Conservation (phyloP, 2,797 vertebrate genomes). For the Monodelphis domestica region DNA sequence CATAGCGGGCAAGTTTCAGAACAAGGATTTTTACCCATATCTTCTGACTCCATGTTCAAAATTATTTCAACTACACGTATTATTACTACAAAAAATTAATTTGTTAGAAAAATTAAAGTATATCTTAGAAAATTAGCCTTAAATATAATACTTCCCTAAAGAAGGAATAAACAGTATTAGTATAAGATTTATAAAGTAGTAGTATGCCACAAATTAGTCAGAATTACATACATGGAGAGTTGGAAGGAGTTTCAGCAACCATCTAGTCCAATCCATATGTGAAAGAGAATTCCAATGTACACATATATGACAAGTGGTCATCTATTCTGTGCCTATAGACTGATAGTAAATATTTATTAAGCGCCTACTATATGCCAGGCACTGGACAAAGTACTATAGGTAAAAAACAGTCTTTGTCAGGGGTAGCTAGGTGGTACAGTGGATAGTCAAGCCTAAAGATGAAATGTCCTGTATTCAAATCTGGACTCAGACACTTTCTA, state of each 20-base stretch:
- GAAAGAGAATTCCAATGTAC: neutral
- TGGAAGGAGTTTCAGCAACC: neutral
- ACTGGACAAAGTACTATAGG: neutral
- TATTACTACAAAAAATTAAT: neutral
- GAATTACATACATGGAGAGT: neutral
- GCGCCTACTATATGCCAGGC: neutral
- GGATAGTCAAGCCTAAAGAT: no score
- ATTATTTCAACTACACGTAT: neutral
- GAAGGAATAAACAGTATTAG: neutral
- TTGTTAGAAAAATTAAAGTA: constrained; percentile 12
- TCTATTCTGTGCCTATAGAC: neutral
- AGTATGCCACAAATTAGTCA: neutral
- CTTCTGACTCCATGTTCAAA: neutral
- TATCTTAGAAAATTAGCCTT: neutral
- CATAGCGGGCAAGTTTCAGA: neutral
- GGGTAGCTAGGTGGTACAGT: no score
- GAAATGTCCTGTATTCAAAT: no score
- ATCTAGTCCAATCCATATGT: neutral
- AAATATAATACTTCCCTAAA: neutral
- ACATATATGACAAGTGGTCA: neutral
- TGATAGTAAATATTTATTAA: neutral
- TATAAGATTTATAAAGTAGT: neutral
- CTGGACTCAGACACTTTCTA: no score
- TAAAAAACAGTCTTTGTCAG: neutral
- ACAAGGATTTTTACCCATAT: neutral